Conservation (phyloP, 1,140 invertebrate genomes). For the Mercenaria mercenaria region DNA sequence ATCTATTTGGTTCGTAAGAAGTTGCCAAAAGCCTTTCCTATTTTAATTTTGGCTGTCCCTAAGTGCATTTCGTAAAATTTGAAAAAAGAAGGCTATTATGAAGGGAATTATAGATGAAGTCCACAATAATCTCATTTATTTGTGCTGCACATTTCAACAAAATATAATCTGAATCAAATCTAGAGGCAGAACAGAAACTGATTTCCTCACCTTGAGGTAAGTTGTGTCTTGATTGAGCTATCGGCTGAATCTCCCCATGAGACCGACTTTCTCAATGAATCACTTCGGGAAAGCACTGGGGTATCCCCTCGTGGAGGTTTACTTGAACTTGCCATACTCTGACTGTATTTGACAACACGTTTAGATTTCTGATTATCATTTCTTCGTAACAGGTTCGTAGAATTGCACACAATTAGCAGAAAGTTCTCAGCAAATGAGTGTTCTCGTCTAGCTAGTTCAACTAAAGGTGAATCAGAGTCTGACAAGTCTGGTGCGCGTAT, state of each 20-base stretch:
- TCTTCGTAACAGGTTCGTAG: slow-evolving; percentile 83
- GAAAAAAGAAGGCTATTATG: too few species aligned
- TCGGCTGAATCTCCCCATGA: slow-evolving; percentile 85
- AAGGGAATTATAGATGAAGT: too few species aligned
- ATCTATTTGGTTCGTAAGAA: too few species aligned
- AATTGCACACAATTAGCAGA: slow-evolving; percentile 84
- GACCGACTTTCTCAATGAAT: slow-evolving; percentile 83
- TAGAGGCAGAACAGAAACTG: too few species aligned
- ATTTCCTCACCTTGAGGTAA: slow-evolving; percentile 63
- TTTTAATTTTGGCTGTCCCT: too few species aligned
- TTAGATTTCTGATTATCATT: slow-evolving; percentile 71
- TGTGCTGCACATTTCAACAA: too few species aligned
- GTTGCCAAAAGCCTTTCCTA: too few species aligned
- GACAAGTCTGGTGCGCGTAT: slow-evolving; percentile 81
- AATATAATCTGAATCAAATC: too few species aligned
- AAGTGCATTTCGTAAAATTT: too few species aligned
- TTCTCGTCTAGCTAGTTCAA: slow-evolving; percentile 82
- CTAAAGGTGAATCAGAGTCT: slow-evolving; percentile 78
- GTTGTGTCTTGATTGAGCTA: slow-evolving; percentile 78
- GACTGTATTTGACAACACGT: slow-evolving; percentile 12
- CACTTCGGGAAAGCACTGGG: slow-evolving; percentile 78
- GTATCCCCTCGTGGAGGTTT: slow-evolving; percentile 78
- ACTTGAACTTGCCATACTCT: slow-evolving; percentile 65
- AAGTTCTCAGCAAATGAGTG: slow-evolving; percentile 84
- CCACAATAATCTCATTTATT: too few species aligned